phyloP scores from a whole-genome alignment of 37 sponge, comb jelly and placozoan species.

The Chondrosia reniformis region DNA sequence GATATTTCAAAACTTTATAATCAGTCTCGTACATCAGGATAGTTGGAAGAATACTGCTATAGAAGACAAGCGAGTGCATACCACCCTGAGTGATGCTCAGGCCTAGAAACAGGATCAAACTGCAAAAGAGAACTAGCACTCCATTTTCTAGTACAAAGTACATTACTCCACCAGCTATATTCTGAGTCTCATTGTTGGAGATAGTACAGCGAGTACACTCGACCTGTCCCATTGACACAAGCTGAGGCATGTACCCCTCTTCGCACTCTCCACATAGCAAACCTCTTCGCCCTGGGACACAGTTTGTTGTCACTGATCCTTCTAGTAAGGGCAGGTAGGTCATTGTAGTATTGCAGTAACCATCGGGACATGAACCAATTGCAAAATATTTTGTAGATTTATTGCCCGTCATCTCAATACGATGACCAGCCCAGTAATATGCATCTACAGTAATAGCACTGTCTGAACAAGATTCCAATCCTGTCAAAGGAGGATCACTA shows the following conservation, averaged over 20 bases:
- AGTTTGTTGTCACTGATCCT: not conserved
- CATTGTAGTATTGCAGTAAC: not conserved
- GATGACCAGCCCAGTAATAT: not conserved
- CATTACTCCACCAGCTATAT: constrained; percentile 25
- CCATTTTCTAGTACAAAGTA: constrained; percentile 27
- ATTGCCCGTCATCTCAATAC: too few relatives aligned
- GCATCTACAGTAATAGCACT: not conserved
- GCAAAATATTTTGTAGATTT: not conserved
- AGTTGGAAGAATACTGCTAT: constrained; percentile 42
- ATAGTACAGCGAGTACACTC: constrained; percentile 14
- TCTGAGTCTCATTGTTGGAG: not conserved
- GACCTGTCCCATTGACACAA: constrained; percentile 20
- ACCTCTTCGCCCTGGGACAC: not conserved
- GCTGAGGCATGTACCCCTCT: constrained; percentile 16
- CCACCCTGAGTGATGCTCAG: constrained; percentile 36
- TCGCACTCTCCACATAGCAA: constrained; percentile 18
- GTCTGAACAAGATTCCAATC: not conserved
- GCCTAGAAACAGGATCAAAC: constrained; percentile 27
- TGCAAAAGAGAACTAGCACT: constrained; percentile 26
- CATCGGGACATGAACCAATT: not conserved
- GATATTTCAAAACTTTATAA: not conserved
- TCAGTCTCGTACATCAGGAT: not conserved
- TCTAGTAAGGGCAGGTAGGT: not conserved
- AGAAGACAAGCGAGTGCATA: constrained; percentile 59
- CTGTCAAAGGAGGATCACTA: not conserved